Conservation (phyloP, 35 echinoderm and acorn worm species). For the Eucidaris tribuloides region DNA sequence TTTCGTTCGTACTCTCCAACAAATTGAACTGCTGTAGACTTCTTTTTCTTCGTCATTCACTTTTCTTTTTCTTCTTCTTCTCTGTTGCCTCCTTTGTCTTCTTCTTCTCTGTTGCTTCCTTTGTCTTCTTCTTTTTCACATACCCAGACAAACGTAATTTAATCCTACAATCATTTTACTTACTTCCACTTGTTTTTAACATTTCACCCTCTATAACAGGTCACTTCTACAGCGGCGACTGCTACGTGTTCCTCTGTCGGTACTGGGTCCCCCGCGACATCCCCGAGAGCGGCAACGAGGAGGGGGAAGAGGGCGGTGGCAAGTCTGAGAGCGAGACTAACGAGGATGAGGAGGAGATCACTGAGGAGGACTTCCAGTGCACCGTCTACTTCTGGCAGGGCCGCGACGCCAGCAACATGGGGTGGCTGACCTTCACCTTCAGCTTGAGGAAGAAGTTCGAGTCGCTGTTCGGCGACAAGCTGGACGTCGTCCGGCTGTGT, state of each 20-base stretch:
- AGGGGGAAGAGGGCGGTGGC: background rate
- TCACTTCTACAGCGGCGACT: conserved; percentile 93
- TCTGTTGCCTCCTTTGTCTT: too few species aligned
- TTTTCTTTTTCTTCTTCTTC: too few species aligned
- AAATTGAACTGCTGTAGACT: too few species aligned
- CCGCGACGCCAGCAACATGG: conserved; percentile 86
- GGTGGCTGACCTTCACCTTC: conserved; percentile 98
- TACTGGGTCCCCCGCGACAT: conserved; percentile 93
- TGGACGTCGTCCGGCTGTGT: conserved; percentile 88
- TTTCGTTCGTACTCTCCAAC: too few species aligned
- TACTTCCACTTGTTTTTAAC: too few species aligned
- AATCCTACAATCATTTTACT: too few species aligned
- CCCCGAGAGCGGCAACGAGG: conserved; percentile 41
- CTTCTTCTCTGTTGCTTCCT: too few species aligned
- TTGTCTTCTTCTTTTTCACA: too few species aligned
- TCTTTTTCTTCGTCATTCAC: too few species aligned
- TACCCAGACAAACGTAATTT: too few species aligned
- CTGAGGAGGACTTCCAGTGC: conserved; percentile 90
- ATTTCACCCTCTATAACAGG: conserved; percentile 29
- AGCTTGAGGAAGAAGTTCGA: conserved; percentile 99
- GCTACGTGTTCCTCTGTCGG: conserved; percentile 96
- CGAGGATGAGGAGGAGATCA: conserved; percentile 63
- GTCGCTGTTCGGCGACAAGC: conserved; percentile 90
- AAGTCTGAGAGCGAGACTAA: conserved; percentile 23
- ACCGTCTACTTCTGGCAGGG: conserved; percentile 98